Conservation (phyloP, 2,113 vertebrate species). For the Xenopus tropicalis region UCB_Xtro_10.0 CM004450.2:61393501-61394000, state of each 20-base stretch:
- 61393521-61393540: too few relatives aligned
- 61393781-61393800: conserved; percentile 12
- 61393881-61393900: too few relatives aligned
- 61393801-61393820: not conserved
- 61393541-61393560: too few relatives aligned
- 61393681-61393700: not conserved
- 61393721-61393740: conserved; percentile 1
- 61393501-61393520: too few relatives aligned
- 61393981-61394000: too few relatives aligned
- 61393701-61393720: not conserved
- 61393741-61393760: not conserved
- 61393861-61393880: not conserved
- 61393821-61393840: conserved; percentile 4
- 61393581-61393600: too few relatives aligned
- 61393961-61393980: too few relatives aligned
- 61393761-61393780: conserved; percentile 7
- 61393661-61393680: not conserved
- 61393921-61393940: too few relatives aligned
- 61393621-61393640: too few relatives aligned
- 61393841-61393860: not conserved
- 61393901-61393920: not conserved
- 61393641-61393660: not conserved
- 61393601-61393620: too few relatives aligned
- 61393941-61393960: too few relatives aligned
- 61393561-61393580: too few relatives aligned